Conservation (phyloP, 2,113 vertebrate genomes). For the Thinocorus orbignyianus region DNA sequence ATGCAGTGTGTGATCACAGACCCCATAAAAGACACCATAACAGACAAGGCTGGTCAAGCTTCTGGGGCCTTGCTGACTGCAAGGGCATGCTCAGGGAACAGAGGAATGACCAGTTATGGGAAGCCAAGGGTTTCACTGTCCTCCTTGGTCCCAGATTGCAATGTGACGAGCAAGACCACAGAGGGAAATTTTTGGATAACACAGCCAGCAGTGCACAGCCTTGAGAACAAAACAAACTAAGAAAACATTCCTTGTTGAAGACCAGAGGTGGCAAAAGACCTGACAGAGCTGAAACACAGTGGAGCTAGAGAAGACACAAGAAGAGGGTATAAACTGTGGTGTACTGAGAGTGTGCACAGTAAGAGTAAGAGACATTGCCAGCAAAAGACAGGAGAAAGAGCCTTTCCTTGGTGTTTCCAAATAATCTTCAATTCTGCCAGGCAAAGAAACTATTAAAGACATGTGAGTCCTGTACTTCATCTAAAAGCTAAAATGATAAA, state of each 20-base stretch:
- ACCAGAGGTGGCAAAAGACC: background rate
- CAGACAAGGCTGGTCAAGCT: background rate
- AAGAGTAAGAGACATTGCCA: background rate
- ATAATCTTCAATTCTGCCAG: background rate
- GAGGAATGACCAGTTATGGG: background rate
- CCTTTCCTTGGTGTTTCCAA: background rate
- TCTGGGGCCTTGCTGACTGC: background rate
- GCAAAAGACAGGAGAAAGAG: background rate
- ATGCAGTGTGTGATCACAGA: rapidly evolving
- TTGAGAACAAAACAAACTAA: background rate
- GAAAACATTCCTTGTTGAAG: background rate
- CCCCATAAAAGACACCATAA: background rate
- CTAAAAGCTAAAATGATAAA: background rate
- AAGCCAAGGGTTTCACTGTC: background rate
- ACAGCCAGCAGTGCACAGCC: background rate
- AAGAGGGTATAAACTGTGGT: background rate
- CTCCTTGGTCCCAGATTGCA: background rate
- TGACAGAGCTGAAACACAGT: background rate
- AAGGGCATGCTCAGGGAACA: background rate
- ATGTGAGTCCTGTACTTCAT: background rate
- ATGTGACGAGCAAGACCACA: background rate
- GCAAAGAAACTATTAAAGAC: background rate
- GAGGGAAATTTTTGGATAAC: background rate
- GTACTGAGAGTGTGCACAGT: background rate
- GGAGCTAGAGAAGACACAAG: background rate